Conservation (phyloP, 2,797 vertebrate genomes). For the Antrozous pallidus region DNA sequence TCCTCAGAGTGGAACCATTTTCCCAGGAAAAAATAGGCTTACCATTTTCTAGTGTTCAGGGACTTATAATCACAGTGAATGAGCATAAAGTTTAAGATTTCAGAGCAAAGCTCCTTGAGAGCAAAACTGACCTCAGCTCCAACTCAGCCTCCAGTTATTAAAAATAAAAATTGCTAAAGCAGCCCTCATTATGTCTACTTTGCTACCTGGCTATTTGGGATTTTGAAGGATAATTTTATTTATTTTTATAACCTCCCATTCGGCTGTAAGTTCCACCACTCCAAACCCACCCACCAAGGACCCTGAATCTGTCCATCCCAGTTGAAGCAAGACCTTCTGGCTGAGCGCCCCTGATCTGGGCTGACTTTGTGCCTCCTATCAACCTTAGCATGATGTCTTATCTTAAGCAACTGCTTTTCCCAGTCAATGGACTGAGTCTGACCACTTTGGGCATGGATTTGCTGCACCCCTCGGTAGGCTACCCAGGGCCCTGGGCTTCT, state of each 20-base stretch:
- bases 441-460: conserved; percentile 98
- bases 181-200: conserved; percentile 73
- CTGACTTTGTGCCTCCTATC: conserved; percentile 86
- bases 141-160: conserved; percentile 81
- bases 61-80: not conserved
- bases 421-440: conserved; percentile 97
- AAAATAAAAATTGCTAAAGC: conserved; percentile 82
- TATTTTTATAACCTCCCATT: conserved; percentile 52
- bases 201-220: conserved; percentile 75
- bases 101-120: conserved; percentile 88
- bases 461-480: conserved; percentile 95
- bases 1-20: not conserved
- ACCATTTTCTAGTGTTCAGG: conserved; percentile 9
- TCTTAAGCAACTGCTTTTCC: conserved; percentile 99
- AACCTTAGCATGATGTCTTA: conserved; percentile 99
- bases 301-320: conserved; percentile 67
- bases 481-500: conserved; percentile 85
- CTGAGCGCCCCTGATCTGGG: conserved; percentile 79
- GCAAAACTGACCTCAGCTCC: conserved; percentile 91
- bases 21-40: conserved; percentile 35
- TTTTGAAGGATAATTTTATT: conserved; percentile 75
- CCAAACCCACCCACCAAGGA: conserved; percentile 71
- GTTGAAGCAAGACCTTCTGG: conserved; percentile 56
- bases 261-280: conserved; percentile 52
- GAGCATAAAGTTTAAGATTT: not conserved